Conservation (phyloP, 2,888 invertebrate genomes). For the Oscheius sp. region DNA sequence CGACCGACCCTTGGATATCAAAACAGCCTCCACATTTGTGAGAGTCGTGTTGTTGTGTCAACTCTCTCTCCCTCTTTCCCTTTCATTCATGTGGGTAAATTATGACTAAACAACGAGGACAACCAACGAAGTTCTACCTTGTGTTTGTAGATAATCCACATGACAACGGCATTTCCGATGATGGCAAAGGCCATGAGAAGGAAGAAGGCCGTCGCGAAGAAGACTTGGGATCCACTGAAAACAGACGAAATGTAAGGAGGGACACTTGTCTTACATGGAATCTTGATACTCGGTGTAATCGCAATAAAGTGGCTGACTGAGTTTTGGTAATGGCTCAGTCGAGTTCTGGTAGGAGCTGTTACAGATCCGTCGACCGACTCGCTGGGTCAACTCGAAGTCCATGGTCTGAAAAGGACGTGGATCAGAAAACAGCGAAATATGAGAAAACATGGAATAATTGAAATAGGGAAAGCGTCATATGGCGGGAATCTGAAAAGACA, state of each 20-base stretch:
- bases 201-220: constrained; percentile 59
- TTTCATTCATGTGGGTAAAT: background rate
- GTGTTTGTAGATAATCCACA: constrained; percentile 67
- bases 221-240: constrained; percentile 54
- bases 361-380: constrained; percentile 16
- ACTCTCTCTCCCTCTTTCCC: background rate
- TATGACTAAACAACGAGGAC: constrained; percentile 1
- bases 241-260: background rate
- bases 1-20: background rate
- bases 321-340: background rate
- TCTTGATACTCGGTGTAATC: constrained; percentile 31
- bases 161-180: constrained; percentile 64
- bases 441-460: too few relatives aligned
- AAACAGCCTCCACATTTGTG: background rate
- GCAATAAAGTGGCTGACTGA: constrained; percentile 10
- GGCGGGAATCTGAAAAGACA: background rate
- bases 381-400: constrained; percentile 16
- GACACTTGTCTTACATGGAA: background rate
- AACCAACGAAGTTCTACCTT: constrained; percentile 36
- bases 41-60: background rate
- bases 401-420: background rate
- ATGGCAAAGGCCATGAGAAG: constrained; percentile 59
- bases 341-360: background rate
- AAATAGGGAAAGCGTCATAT: background rate
- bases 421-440: too few relatives aligned